Conservation (phyloP, 2,113 vertebrate genomes). For the Bufo gargarizans region DNA sequence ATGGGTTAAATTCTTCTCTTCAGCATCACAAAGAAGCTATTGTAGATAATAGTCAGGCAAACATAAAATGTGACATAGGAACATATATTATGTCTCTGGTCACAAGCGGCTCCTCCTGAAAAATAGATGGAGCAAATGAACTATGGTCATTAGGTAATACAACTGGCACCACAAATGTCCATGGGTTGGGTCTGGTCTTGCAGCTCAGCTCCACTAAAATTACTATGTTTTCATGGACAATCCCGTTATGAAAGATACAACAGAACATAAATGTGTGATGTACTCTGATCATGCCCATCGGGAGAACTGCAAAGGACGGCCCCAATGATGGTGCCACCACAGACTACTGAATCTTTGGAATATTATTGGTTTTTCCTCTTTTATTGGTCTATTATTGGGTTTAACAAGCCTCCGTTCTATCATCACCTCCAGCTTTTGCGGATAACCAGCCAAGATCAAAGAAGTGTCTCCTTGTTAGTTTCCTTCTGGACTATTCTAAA, state of each 20-base stretch:
- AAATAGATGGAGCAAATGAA: neutral
- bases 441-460: neutral
- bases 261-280: neutral
- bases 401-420: neutral
- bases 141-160: too few relatives aligned
- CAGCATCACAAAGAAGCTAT: neutral
- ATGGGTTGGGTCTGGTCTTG: neutral
- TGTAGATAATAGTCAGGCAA: neutral
- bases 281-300: neutral
- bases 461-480: neutral
- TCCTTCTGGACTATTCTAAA: neutral
- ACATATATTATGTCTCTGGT: too few relatives aligned
- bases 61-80: neutral
- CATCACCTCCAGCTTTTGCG: neutral
- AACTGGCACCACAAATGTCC: neutral
- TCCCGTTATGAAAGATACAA: neutral
- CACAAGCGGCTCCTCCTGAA: neutral
- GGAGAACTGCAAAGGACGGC: neutral
- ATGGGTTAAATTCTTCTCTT: neutral
- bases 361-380: neutral
- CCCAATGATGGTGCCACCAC: too few relatives aligned
- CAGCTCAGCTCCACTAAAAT: neutral
- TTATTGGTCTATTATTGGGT: neutral
- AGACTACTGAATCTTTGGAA: neutral
- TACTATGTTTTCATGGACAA: neutral